Conservation (phyloP, 2,113 vertebrate species). For the Myotis davidii region DNA sequence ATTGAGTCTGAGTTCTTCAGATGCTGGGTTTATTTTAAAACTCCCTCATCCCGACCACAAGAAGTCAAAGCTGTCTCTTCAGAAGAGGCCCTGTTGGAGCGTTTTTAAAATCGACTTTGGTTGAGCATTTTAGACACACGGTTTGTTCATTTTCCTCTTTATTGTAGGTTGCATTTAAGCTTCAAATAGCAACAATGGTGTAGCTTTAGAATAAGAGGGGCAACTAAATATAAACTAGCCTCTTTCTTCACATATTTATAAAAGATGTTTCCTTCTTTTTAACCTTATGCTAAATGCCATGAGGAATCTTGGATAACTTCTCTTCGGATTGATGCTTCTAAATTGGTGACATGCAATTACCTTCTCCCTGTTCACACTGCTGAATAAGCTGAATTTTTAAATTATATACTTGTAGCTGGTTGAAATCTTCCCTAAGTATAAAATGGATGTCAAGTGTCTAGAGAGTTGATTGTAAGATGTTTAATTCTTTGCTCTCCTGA, state of each 20-base stretch:
- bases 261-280: slow-evolving; percentile 66
- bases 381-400: slow-evolving; percentile 77
- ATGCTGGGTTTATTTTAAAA: slow-evolving; percentile 41
- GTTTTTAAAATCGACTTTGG: slow-evolving; percentile 60
- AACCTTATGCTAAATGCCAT: slow-evolving; percentile 64
- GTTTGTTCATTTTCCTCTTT: slow-evolving; percentile 58
- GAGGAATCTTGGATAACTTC: slow-evolving; percentile 65
- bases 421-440: slow-evolving; percentile 70
- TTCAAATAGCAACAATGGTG: slow-evolving; percentile 62
- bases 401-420: slow-evolving; percentile 67
- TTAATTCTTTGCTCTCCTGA: slow-evolving; percentile 63
- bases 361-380: slow-evolving; percentile 69
- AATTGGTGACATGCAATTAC: slow-evolving; percentile 78
- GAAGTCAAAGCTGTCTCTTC: slow-evolving; percentile 26
- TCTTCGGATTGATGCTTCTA: slow-evolving; percentile 74
- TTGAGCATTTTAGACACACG: slow-evolving; percentile 47
- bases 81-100: background rate
- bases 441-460: slow-evolving; percentile 67
- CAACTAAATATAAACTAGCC: slow-evolving; percentile 62
- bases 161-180: slow-evolving; percentile 56
- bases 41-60: slow-evolving; percentile 15
- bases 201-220: slow-evolving; percentile 64
- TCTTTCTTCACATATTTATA: slow-evolving; percentile 66
- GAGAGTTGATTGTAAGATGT: slow-evolving; percentile 70
- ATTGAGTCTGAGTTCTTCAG: background rate